Evolutionary conservation across 2,113 vertebrate species (phyloP).

Genomic region (Promerops cafer): DNA sequence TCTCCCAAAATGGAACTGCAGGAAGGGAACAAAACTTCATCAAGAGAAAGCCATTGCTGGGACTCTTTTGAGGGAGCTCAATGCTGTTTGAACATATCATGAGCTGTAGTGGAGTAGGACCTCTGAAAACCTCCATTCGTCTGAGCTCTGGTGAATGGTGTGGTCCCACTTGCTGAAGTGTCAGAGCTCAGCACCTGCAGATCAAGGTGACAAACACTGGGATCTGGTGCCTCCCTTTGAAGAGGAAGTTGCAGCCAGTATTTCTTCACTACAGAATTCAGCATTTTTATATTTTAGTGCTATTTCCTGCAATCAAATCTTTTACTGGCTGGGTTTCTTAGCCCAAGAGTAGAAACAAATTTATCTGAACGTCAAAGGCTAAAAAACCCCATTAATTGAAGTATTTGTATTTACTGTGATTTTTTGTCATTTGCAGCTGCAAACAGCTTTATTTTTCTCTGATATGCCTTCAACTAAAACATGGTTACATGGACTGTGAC

Average conservation of each 20-base stretch:
- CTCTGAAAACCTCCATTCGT: background rate
- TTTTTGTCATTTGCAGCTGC: background rate
- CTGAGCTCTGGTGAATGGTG: background rate
- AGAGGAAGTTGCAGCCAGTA: background rate
- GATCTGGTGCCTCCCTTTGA: background rate
- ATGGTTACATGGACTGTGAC: background rate
- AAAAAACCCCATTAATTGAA: background rate
- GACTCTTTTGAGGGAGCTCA: background rate
- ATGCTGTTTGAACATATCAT: fast-evolving
- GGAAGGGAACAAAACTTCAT: background rate
- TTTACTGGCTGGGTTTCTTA: background rate
- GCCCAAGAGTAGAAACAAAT: background rate
- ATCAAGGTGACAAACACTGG: background rate
- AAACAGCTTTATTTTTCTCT: background rate
- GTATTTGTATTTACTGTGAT: background rate
- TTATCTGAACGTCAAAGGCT: background rate
- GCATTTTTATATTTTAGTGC: background rate
- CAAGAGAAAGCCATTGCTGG: background rate
- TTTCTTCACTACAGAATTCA: background rate
- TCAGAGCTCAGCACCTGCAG: background rate
- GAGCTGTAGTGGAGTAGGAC: background rate
- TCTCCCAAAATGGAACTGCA: background rate
- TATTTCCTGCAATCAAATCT: background rate
- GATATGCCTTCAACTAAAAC: background rate
- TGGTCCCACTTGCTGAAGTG: background rate